Conservation (phyloP, 2,888 invertebrate genomes). For the Callosobruchus maculatus region DNA sequence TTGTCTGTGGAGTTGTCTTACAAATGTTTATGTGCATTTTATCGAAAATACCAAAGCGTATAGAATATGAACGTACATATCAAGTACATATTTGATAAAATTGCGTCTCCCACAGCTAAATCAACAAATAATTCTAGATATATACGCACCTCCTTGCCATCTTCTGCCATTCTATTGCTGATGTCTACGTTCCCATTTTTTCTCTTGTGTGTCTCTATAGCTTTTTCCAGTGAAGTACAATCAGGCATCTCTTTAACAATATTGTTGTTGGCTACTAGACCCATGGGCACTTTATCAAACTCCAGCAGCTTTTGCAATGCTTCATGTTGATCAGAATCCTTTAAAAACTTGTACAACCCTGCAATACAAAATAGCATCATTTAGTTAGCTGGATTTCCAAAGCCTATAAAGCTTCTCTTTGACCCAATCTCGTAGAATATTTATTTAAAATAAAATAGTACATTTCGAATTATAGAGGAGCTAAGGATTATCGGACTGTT, state of each 20-base stretch:
- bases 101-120: no score
- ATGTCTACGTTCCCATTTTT: constrained; percentile 27
- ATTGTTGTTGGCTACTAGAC: constrained; percentile 49
- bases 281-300: constrained; percentile 46
- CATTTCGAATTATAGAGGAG: no score
- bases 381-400: no score
- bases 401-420: no score
- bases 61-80: no score
- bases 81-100: no score
- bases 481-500: no score
- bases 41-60: constrained; percentile 10
- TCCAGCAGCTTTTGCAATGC: constrained; percentile 32
- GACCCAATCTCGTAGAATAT: no score
- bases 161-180: constrained; percentile 5
- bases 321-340: constrained; percentile 48
- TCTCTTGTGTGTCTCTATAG: constrained; percentile 37
- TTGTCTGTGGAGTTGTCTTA: no score
- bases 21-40: no score
- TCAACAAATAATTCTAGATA: constrained; percentile 11
- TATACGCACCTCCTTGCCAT: neutral
- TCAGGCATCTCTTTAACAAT: constrained; percentile 47
- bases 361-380: no score
- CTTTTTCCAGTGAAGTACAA: constrained; percentile 44
- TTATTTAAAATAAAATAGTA: no score
- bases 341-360: constrained; percentile 59